phyloP scores from a whole-genome alignment of 2,888 invertebrate genomes.

The Diadegma fenestrale region DNA sequence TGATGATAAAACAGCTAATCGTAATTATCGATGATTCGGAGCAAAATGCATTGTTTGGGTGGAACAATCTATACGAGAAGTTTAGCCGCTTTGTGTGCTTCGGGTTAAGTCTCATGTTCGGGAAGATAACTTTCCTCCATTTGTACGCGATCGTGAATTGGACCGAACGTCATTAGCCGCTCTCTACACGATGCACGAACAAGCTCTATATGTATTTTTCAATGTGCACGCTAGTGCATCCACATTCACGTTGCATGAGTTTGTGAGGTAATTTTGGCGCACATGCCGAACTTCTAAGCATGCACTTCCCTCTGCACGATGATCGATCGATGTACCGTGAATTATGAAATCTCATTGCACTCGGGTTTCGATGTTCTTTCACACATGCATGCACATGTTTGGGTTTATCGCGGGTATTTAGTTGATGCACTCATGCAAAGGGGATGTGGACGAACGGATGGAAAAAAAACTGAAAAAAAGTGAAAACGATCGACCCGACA shows the following conservation, averaged over 20 bases:
- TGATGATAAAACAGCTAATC: not conserved
- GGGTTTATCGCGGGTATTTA: not conserved
- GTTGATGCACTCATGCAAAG: not conserved
- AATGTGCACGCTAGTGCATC: not conserved
- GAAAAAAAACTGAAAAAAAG: not conserved
- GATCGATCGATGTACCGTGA: conserved; percentile 28
- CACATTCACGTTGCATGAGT: not conserved
- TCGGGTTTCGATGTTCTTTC: conserved; percentile 11
- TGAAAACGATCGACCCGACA: not conserved
- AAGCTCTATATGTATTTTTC: conserved; percentile 14
- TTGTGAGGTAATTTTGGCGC: conserved; percentile 41
- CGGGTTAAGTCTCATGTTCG: conserved; percentile 38
- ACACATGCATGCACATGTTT: not conserved
- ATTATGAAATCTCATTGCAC: conserved; percentile 38
- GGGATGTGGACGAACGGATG: not conserved
- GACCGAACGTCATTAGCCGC: conserved; percentile 24
- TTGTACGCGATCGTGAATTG: conserved; percentile 19
- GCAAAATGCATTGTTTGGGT: not conserved
- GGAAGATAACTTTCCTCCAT: conserved; percentile 47
- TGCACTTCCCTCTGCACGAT: conserved; percentile 3
- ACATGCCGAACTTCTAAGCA: conserved; percentile 20
- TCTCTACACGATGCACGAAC: conserved; percentile 14
- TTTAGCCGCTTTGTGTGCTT: conserved; percentile 1
- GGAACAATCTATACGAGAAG: not conserved
- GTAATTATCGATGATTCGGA: not conserved